Conservation (phyloP, 2,113 vertebrate genomes). For the Callaeas wilsoni region DNA sequence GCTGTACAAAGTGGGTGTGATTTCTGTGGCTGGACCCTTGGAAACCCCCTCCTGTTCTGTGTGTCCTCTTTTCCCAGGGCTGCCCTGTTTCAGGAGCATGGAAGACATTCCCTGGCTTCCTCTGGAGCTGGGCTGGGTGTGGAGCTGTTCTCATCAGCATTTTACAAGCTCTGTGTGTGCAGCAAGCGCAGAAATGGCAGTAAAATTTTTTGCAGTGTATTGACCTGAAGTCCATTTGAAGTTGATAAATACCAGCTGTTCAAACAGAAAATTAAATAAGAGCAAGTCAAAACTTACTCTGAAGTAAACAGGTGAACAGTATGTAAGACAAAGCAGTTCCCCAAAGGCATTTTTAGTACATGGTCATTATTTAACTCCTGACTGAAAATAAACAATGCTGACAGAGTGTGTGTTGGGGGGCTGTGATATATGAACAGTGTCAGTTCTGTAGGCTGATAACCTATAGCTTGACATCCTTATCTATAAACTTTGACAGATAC, state of each 20-base stretch:
- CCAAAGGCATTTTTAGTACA: constrained; percentile 66
- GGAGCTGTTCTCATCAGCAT: not conserved
- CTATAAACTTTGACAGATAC: constrained; percentile 66
- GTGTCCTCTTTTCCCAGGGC: not conserved
- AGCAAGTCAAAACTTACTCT: constrained; percentile 62
- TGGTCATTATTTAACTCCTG: constrained; percentile 71
- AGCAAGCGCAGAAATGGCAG: constrained; percentile 5
- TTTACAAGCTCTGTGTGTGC: not conserved
- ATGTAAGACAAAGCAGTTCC: constrained; percentile 66
- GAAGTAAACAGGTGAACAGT: constrained; percentile 66
- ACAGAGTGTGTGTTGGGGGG: constrained; percentile 55
- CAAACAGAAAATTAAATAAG: constrained; percentile 62
- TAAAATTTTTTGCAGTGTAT: not conserved
- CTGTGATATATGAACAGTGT: constrained; percentile 67
- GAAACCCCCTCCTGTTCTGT: accelerated
- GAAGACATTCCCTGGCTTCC: not conserved
- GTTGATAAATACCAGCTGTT: constrained; percentile 64
- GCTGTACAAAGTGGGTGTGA: not conserved
- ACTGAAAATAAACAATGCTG: constrained; percentile 72
- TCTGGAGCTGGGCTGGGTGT: not conserved
- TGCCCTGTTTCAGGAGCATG: not conserved
- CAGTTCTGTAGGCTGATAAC: constrained; percentile 65
- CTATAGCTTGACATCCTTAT: constrained; percentile 71
- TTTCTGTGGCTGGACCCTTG: not conserved
- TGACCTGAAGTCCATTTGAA: constrained; percentile 48